Percentiles rank a stretch among this genome's conserved stretches.
phyloP scores from a whole-genome alignment of 2,113 vertebrate genomes.

The Tretioscincus oriximinensis region DNA sequence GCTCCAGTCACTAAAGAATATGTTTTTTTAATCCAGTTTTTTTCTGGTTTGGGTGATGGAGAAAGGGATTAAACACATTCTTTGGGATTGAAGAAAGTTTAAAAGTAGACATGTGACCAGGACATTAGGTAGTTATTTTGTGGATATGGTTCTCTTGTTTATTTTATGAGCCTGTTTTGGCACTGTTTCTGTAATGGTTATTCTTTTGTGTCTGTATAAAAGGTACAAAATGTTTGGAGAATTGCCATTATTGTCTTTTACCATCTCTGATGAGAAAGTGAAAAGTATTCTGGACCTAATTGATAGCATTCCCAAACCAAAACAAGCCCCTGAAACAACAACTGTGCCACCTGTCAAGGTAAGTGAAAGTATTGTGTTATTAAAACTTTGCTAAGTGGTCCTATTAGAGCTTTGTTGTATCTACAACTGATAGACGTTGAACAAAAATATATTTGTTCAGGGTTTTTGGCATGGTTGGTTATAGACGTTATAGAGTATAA shows the following conservation, averaged over 20 bases:
- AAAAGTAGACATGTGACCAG: too few relatives aligned
- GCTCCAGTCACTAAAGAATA: too few relatives aligned
- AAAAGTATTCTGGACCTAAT: slow-evolving; percentile 84
- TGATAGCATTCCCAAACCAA: slow-evolving; percentile 90
- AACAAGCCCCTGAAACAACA: slow-evolving; percentile 69
- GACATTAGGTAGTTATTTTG: neutral
- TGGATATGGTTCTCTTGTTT: neutral
- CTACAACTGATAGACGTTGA: neutral
- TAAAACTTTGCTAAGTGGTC: neutral
- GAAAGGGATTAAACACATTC: too few relatives aligned
- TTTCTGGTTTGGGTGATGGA: too few relatives aligned
- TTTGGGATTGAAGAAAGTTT: too few relatives aligned
- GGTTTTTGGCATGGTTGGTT: neutral
- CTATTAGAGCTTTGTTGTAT: neutral
- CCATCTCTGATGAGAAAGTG: slow-evolving; percentile 90
- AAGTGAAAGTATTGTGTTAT: slow-evolving; percentile 35
- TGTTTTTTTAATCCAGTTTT: too few relatives aligned
- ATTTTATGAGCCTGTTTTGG: too few relatives aligned
- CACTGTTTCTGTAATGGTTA: slow-evolving; percentile 11
- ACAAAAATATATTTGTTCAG: neutral
- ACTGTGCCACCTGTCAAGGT: slow-evolving; percentile 75
- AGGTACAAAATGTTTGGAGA: slow-evolving; percentile 92
- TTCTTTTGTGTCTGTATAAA: slow-evolving; percentile 42
- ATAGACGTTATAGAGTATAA: neutral
- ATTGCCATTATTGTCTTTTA: slow-evolving; percentile 87